Base-by-base conservation (phyloP, 92 coral and sea anemone genomes). In the Palythoa heliodiscus region DNA sequence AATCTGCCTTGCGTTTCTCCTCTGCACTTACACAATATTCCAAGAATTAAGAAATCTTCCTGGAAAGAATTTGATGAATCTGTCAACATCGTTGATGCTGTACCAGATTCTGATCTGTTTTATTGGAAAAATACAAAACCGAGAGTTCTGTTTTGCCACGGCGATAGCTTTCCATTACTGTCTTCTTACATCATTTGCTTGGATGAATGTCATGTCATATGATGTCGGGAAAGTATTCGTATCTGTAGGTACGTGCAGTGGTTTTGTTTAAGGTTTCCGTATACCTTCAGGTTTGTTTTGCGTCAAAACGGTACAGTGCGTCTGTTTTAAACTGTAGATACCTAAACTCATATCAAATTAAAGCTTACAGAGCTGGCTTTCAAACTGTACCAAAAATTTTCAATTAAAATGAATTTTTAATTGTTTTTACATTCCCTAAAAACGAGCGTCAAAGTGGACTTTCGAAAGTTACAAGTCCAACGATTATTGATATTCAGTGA, bases 171-270 rank as follows among this genome's bases (percentile, higher is more conserved):
- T 76, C n/a, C 91, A 88, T 70, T 64, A 63, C 87, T 81, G 76
- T 52, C n/a, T 88, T 25, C 82, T 88, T 17, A 64, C 87, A 12
- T 75, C 87, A 38, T 88, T 88, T 83, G 87, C 91, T 53, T 88
- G 91, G 87, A 88, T 88, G 91, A 77, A 55, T 37, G 87, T 83
- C 64, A 88, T 88, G 88, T 69, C 87, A 70, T 88, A 52, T 67
- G 87, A 88, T 52, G 91, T 83, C 12, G 85, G 72, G 69, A 88
- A 75, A 37, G 86, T 86, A 11, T 87, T 87, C 75, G 90, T 83
- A 40, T 52, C 12, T 74, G 58, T 74, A 67, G 71, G 90, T 87
- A 73, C 60, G 87, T 29, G 35, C 35, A 29, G 35, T 29, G 35
- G n/a, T n/a, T n/a, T n/a, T n/a, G n/a, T n/a, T n/a, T n/a, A n/a